These are phyloP conservation scores for Meloidogyne chitwoodi DNA, from an alignment of 1,140 invertebrate species.

Conservation along the genomic window DNA sequence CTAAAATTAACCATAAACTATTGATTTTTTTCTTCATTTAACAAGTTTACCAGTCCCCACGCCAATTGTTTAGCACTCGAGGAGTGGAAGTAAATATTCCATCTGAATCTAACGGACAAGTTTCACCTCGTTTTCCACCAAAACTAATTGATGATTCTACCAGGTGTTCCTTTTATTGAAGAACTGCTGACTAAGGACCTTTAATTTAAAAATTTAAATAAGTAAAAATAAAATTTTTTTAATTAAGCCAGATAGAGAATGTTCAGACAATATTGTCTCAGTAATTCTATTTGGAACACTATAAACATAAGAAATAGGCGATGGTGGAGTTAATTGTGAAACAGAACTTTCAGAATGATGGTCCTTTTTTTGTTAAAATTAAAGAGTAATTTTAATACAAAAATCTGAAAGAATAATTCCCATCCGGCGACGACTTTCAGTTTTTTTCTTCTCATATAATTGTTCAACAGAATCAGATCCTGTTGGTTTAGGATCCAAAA, in stretches of 20 bases:
- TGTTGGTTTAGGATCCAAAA: slow-evolving; percentile 37
- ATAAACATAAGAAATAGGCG: neutral
- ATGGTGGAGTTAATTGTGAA: neutral
- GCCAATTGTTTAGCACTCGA: slow-evolving; percentile 19
- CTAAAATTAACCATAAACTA: neutral
- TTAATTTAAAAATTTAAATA: neutral
- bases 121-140: neutral
- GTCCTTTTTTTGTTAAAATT: neutral
- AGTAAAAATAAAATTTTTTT: neutral
- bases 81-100: neutral
- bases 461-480: slow-evolving; percentile 42
- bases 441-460: slow-evolving; percentile 31
- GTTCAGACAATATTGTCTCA: slow-evolving; percentile 44
- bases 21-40: neutral
- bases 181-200: neutral
- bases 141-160: slow-evolving; percentile 18
- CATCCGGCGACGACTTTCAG: slow-evolving; percentile 32
- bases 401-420: slow-evolving; percentile 25
- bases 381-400: neutral
- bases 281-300: slow-evolving; percentile 3
- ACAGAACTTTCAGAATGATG: slow-evolving; percentile 8
- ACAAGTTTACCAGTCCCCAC: slow-evolving; percentile 20
- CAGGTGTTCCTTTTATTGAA: slow-evolving; percentile 8
- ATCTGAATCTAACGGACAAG: no score
- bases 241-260: slow-evolving; percentile 38